Evolutionary conservation across 2,888 invertebrate genomes (phyloP).

Genomic region (Troides aeacus): DNA sequence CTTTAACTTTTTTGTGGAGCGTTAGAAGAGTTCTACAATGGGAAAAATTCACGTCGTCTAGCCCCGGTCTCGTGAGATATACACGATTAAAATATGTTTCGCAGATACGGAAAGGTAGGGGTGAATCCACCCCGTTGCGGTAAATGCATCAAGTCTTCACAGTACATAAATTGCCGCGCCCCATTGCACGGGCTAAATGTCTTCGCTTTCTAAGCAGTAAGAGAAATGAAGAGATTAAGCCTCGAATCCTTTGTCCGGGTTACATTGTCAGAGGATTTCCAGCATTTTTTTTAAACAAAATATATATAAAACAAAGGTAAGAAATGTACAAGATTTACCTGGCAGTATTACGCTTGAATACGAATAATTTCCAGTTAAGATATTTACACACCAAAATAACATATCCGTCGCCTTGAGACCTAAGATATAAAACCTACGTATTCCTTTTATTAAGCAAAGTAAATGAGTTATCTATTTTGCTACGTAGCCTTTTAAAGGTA

Average conservation of each 20-base stretch:
- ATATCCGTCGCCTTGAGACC: too few relatives aligned
- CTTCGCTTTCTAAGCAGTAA: constrained; percentile 42
- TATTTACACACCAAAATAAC: too few relatives aligned
- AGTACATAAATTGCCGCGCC: constrained; percentile 70
- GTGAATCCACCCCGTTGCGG: constrained; percentile 42
- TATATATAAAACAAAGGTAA: background rate
- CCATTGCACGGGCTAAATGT: constrained; percentile 61
- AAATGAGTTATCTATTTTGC: too few relatives aligned
- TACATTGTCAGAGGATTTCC: constrained; percentile 20
- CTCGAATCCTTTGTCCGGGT: constrained; percentile 30
- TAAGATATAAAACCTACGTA: too few relatives aligned
- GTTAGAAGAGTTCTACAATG: background rate
- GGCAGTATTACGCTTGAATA: background rate
- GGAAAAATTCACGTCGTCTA: constrained; percentile 6
- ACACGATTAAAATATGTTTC: constrained; percentile 27
- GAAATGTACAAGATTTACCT: background rate
- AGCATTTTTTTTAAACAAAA: background rate
- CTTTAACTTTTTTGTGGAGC: background rate
- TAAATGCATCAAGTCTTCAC: constrained; percentile 62
- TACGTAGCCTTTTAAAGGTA: too few relatives aligned
- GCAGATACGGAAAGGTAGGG: constrained; percentile 43
- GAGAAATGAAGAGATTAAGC: constrained; percentile 34
- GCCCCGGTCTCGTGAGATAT: constrained; percentile 3
- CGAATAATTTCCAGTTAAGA: background rate
- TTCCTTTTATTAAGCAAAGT: too few relatives aligned